Percentiles rank a stretch among this genome's conserved stretches.
These are phyloP conservation scores for Listronotus oregonensis DNA, from an alignment of 1,140 invertebrate genomes.

Conservation along the genomic window DNA sequence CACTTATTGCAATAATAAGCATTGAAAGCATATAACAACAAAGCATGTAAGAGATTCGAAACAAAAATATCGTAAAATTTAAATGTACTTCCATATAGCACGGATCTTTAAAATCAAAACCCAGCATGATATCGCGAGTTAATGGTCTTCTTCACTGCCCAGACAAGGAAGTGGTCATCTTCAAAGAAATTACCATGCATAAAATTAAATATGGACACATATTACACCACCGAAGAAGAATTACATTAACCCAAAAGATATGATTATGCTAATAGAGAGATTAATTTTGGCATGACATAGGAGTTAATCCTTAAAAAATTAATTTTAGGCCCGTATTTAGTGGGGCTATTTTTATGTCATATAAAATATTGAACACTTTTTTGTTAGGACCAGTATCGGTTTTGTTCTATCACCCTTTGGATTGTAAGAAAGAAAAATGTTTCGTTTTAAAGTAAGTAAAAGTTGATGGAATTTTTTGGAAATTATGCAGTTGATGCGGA, in stretches of 20 bases:
- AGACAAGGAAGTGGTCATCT: constrained; percentile 16
- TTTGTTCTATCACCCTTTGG: neutral
- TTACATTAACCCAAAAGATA: constrained; percentile 22
- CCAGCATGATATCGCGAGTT: too few species aligned
- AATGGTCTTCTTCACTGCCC: too few species aligned
- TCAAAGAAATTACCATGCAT: constrained; percentile 13
- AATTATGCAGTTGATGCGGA: neutral
- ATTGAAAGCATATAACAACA: too few species aligned
- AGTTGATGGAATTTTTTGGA: neutral
- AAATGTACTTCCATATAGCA: too few species aligned
- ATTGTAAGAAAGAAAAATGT: constrained; percentile 3
- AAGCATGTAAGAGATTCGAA: too few species aligned
- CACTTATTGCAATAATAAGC: too few species aligned
- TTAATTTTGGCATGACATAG: constrained; percentile 9
- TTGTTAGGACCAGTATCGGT: neutral
- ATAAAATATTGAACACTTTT: constrained; percentile 11
- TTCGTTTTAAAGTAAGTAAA: constrained; percentile 9
- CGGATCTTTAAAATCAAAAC: too few species aligned
- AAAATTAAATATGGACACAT: neutral
- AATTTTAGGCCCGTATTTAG: constrained; percentile 17
- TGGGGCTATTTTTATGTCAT: constrained; percentile 12
- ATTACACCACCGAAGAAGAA: constrained; percentile 17
- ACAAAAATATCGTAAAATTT: too few species aligned
- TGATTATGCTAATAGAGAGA: constrained; percentile 19
- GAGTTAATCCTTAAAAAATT: constrained; percentile 19